Evolutionary conservation across 92 coral and sea anemone species (phyloP), one percentile per base, ranked within the genome.

Genomic region (Siderastrea radians): DNA sequence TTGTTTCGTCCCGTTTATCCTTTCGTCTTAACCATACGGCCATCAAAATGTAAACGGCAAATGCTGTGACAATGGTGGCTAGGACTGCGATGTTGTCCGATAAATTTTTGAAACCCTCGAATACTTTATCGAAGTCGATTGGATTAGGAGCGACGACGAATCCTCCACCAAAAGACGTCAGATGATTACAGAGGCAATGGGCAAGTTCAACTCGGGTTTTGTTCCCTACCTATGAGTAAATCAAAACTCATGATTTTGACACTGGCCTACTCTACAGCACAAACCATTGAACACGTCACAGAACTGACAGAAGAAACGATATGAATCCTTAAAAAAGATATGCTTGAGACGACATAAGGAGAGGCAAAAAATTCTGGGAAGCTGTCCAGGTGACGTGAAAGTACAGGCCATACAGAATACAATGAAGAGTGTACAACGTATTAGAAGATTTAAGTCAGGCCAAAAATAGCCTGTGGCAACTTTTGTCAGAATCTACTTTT

Each of bases 91-190:
- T 48, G 77, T 91, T 91, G 63, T 91, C 92, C 1, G 89, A 80
- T 50, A 91, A 82, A 71, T 88, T 87, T 7, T 84, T 73, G 82
- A 91, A 91, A n/a, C 94, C 94, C 64, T 79, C 84, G 43, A 91
- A 91, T 26, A 91, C 94, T 72, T 91, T 79, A 74, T 87, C 92
- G 80, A 91, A 91, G 79, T 91, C 94, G 78, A 91, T 88, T 49
- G 94, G 94, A 72, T 91, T 91, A 12, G 94, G 94, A 49, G 84
- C 92, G 8, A 78, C 85, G 73, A 91, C 14, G 72, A 91, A 51
- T 62, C 78, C 92, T 16, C 94, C 94, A 44, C 94, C 94, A 88
- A 91, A 91, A 3, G 92, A 74, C 11, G 94, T 91, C 70, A 88
- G 70, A 74, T 91, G 94, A 59, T 83, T 88, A 46, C 94, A 91